These are phyloP conservation scores for Acheta domesticus DNA, from an alignment of 2,888 invertebrate species.

Conservation along the genomic window DNA sequence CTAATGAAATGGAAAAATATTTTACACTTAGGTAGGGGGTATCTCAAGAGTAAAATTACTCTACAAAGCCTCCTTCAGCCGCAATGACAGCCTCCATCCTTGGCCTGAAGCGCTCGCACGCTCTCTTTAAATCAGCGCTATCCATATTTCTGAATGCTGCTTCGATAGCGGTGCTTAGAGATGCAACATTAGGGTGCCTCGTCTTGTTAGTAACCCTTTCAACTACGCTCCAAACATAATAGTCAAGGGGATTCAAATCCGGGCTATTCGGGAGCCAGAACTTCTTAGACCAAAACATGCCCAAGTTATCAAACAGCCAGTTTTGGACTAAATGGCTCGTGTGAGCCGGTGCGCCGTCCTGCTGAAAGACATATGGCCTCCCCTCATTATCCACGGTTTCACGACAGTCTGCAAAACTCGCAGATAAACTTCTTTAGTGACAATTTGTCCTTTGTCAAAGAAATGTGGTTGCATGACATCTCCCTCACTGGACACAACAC, in stretches of 20 bases:
- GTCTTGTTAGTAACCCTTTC: constrained; percentile 18
- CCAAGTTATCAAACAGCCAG: not conserved
- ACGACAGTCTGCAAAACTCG: too few relatives aligned
- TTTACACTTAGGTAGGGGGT: not conserved
- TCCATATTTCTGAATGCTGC: too few relatives aligned
- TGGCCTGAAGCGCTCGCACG: too few relatives aligned
- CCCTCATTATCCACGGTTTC: not conserved
- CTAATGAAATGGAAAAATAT: not conserved
- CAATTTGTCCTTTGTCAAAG: too few relatives aligned
- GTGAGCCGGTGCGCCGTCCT: too few relatives aligned
- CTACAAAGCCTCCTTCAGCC: too few relatives aligned
- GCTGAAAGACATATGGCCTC: not conserved
- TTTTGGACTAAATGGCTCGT: not conserved
- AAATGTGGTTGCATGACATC: too few relatives aligned
- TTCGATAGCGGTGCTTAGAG: not conserved
- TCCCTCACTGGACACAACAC: too few relatives aligned
- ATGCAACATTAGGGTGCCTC: constrained; percentile 20
- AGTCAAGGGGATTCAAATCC: not conserved
- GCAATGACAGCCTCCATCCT: not conserved
- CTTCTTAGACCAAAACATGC: not conserved
- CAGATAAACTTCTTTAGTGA: too few relatives aligned
- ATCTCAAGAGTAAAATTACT: not conserved
- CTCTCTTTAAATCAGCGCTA: too few relatives aligned
- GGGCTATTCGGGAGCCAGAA: not conserved
- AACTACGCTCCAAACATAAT: constrained; percentile 18